phyloP scores from a whole-genome alignment of 2,797 vertebrate genomes.

The Characodon lateralis region DNA sequence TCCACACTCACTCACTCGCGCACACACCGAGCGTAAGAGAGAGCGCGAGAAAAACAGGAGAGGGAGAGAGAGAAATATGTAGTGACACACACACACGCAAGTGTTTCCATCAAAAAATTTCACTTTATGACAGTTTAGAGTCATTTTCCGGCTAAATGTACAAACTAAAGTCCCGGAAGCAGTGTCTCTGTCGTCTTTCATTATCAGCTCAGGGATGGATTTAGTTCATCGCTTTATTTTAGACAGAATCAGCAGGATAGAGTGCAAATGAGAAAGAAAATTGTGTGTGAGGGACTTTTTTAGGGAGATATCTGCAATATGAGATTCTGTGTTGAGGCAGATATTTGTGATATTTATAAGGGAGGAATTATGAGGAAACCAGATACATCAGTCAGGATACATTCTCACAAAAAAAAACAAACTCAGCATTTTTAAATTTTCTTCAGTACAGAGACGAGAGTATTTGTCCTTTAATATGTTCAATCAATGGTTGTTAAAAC shows the following conservation, averaged over 20 bases:
- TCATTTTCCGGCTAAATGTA: constrained; percentile 70
- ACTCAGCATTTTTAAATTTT: constrained; percentile 22
- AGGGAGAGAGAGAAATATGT: constrained; percentile 8
- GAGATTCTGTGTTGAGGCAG: constrained; percentile 17
- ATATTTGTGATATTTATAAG: constrained; percentile 31
- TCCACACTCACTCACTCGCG: constrained; percentile 28
- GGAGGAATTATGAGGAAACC: constrained; percentile 19
- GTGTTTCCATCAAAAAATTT: constrained; percentile 55
- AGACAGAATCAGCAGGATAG: constrained; percentile 56
- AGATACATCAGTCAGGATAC: constrained; percentile 23
- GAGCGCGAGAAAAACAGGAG: background rate
- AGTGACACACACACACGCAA: constrained; percentile 32
- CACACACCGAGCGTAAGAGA: background rate
- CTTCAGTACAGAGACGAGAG: no score
- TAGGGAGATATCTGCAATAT: constrained; percentile 28
- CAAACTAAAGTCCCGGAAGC: constrained; percentile 70
- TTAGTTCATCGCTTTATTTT: constrained; percentile 53
- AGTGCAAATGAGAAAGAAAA: constrained; percentile 52
- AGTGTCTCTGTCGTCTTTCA: constrained; percentile 58
- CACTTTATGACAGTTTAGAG: constrained; percentile 69
- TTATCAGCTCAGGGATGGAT: constrained; percentile 66
- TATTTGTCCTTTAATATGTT: background rate
- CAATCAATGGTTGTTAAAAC: background rate
- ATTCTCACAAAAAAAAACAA: constrained; percentile 21
- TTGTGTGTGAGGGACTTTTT: constrained; percentile 38